These are phyloP conservation scores for Peromyscus attwateri DNA, from an alignment of 2,797 vertebrate species.

Conservation along the genomic window DNA sequence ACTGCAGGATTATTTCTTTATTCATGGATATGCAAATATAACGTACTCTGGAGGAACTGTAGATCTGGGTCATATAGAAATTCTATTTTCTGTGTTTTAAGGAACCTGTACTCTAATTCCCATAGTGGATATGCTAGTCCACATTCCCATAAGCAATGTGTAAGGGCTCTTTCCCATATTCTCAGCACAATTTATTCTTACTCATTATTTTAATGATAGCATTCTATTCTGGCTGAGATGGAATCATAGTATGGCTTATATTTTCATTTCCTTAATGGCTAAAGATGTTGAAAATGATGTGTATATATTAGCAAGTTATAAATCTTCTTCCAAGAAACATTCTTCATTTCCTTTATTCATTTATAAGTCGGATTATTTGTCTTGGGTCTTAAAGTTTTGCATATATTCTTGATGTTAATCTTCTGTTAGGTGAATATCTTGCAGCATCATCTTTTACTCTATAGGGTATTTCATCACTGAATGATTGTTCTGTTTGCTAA, in stretches of 20 bases:
- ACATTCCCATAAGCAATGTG: not conserved
- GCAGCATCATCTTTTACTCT: not conserved
- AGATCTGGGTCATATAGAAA: not conserved
- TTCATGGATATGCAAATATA: not conserved
- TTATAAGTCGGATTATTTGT: not conserved
- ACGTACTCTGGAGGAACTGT: not conserved
- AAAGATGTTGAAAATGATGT: not conserved
- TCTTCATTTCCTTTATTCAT: not conserved
- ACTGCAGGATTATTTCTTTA: not conserved
- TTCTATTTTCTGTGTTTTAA: not conserved
- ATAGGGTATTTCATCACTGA: not conserved
- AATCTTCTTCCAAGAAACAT: not conserved
- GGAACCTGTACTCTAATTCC: not conserved
- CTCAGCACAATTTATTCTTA: not conserved
- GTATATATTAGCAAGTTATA: not conserved
- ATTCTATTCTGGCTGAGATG: not conserved
- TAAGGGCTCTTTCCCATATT: not conserved
- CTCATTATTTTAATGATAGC: not conserved
- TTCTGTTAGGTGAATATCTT: not conserved
- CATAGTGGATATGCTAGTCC: not conserved
- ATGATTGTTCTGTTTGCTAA: not conserved
- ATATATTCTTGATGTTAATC: not conserved
- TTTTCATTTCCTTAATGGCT: not conserved
- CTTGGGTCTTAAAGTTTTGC: not conserved
- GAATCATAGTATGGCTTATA: not conserved